Evolutionary conservation across 2,888 invertebrate species (phyloP).

Genomic region (Nephrotoma appendiculata): DNA sequence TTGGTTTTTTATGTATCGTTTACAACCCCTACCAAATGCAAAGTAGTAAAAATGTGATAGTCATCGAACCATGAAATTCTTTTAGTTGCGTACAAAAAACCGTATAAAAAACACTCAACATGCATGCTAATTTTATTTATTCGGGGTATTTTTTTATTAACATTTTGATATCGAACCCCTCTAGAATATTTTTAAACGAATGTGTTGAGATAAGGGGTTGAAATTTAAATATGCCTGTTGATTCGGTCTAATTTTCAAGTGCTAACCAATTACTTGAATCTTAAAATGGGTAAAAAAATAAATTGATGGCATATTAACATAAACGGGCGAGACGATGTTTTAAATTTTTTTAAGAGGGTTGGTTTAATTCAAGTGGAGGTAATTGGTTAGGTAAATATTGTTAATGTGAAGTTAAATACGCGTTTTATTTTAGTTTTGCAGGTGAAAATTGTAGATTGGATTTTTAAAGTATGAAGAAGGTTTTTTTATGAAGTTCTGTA

Average conservation of each 20-base stretch:
- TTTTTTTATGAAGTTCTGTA: too few species aligned
- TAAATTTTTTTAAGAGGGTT: neutral
- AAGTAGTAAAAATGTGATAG: neutral
- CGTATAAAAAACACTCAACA: neutral
- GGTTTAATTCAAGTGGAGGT: neutral
- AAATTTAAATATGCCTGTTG: neutral
- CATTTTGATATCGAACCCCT: neutral
- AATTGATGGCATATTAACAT: neutral
- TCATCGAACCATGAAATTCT: neutral
- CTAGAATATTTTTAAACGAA: too few species aligned
- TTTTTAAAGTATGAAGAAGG: too few species aligned
- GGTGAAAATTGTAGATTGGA: too few species aligned
- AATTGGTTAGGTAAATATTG: neutral
- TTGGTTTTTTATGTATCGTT: neutral
- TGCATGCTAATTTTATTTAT: neutral
- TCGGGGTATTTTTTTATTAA: neutral
- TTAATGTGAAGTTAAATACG: neutral
- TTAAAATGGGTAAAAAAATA: neutral
- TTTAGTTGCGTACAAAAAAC: neutral
- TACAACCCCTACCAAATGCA: neutral
- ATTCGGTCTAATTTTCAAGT: neutral
- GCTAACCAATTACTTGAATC: neutral
- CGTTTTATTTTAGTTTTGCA: too few species aligned
- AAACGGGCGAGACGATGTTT: neutral
- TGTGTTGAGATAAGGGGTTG: neutral